Base-by-base conservation (phyloP, 1,140 invertebrate genomes). In the Solen grandis region DNA sequence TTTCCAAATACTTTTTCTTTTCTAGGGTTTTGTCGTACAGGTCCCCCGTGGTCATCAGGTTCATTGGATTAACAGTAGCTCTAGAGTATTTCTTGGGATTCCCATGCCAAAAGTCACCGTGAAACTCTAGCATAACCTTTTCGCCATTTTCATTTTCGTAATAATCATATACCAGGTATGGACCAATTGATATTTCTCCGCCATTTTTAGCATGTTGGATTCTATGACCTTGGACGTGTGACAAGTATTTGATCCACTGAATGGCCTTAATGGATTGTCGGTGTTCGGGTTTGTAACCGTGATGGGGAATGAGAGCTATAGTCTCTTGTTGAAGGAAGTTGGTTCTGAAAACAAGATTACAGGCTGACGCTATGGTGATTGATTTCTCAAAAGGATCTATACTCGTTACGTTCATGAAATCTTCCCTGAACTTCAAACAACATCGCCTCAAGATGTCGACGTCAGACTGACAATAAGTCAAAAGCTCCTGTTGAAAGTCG, bases 21-120 rank as follows among this genome's bases (percentile, higher is more conserved):
- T 50, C 41, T 36, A 72, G n/a, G 41, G 69, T 78, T 38, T n/a
- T 55, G 16, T 78, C 33, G 35, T 50, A 83, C 19, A 73, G 29
- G 38, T 86, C 81, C n/a, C 36, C 55, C 46, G 84, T 66, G 52
- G 63, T 60, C 25, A 62, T 25, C 29, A 57, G 33, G 19, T 25
- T 83, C 8, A 57, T n/a, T 16, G 50, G 69, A 29, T 72, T 55
- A 10, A 57, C 5, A 33, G 69, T 57, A 2, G 27, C 4, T 35
- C 69, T 55, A 4, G 69, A 55, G 33, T 36, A 82, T 69, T 79
- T 85, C 27, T 35, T 62, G 14, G 35, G 80, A 60, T 79, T 83
- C 0, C 85, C 84, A 66, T 86, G 85, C 54, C 75, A 86, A 13
- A 79, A n/a, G n/a, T n/a, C n/a, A n/a, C n/a, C n/a, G n/a, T n/a